Evolutionary conservation across 2,888 invertebrate species (phyloP), one percentile per base, ranked within the genome.

Genomic region (Drosophila tanythrix): DNA sequence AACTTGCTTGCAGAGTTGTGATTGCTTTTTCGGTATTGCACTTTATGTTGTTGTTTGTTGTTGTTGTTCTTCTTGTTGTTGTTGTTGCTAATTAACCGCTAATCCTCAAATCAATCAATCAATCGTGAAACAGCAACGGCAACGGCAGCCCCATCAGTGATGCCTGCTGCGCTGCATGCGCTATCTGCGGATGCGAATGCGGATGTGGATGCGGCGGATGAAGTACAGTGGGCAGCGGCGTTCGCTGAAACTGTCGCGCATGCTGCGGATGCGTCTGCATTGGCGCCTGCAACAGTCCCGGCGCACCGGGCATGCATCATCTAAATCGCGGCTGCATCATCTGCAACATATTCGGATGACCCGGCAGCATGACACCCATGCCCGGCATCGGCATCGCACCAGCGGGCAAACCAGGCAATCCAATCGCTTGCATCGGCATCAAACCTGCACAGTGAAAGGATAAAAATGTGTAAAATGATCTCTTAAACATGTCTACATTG

Each of bases 321-420:
- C 97, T 96, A 95, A 95, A 97, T 94, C 97, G 96, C 85, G 97
- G 97, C 94, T 96, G 96, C 97, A 97, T 96, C 94, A 95, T 94
- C 88, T 94, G 94, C 90, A 94, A 91, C 94, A 95, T 94, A 25
- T 89, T 86, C 31, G 92, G 93, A 76, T 92, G 93, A 36, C 93
- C 93, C 8, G 92, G 93, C 92, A 94, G 91, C 94, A 95, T 93
- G 65, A 94, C 94, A 90, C 93, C 92, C 93, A 94, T 92, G 76
- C 93, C 93, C 33, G 92, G 93, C 80, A 91, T 92, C 0, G 79
- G 82, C 91, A 93, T 89, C 53, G 91, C 92, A n/a, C 82, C 81
- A 10, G 89, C 81, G 3, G 88, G 90, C 33, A 89, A 53, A 6
- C 92, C 92, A 21, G 90, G 90, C 71, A 93, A 80, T 25, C 88